These are phyloP conservation scores for Pseudopodoces humilis DNA, from an alignment of 2,113 vertebrate genomes.

Conservation along the genomic window DNA sequence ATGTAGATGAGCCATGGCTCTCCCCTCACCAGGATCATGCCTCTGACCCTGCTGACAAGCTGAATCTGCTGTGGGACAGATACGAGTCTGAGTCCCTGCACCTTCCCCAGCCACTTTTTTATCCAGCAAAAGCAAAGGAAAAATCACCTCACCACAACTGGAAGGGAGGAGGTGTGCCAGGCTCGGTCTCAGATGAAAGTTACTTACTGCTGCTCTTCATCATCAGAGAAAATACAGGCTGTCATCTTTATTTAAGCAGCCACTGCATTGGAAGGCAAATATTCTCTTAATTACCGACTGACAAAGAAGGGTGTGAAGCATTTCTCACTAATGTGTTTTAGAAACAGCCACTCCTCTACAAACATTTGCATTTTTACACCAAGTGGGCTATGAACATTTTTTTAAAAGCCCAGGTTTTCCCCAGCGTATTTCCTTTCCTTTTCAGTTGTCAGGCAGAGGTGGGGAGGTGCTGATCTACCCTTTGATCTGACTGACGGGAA, in stretches of 20 bases:
- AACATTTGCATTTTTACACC: neutral
- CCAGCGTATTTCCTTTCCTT: neutral
- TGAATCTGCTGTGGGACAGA: neutral
- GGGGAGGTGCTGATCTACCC: neutral
- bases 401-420: neutral
- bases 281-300: neutral
- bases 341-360: neutral
- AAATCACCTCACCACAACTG: neutral
- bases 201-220: neutral
- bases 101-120: neutral
- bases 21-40: neutral
- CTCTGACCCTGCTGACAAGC: neutral
- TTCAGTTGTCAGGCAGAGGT: neutral
- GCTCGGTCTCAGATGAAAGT: neutral
- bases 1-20: neutral
- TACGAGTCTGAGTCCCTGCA: neutral
- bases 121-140: neutral
- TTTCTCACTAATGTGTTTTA: neutral
- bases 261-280: neutral
- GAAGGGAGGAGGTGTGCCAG: neutral
- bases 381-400: neutral
- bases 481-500: neutral
- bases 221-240: neutral
- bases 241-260: neutral
- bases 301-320: neutral